Base-by-base conservation (phyloP, 2,113 vertebrate genomes). In the Micronycteris hirsuta region DNA sequence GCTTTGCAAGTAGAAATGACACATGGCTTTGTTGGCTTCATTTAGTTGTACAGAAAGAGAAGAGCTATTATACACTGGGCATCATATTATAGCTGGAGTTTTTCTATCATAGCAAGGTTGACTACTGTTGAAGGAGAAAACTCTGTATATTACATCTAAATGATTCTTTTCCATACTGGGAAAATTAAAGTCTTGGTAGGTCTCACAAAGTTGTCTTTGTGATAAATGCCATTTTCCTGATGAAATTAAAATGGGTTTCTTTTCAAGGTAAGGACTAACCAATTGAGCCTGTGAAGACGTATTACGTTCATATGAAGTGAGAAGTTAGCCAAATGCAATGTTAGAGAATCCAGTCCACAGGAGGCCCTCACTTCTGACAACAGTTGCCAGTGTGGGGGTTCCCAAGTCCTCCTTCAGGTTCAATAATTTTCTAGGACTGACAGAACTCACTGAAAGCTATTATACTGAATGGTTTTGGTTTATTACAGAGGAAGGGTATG, bases 101-200 rank as follows among this genome's bases (percentile, higher is more conserved):
- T 91, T 91, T 56, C 20, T 45, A 11, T 43, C 10, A 31, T 33
- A 80, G 2, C 33, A 56, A 71, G 82, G 11, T 65, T 85, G 76
- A 70, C 20, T 54, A 41, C 24, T 85, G 20, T 31, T 24, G 41
- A 77, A 47, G 74, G 38, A 84, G 20, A 73, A 94, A 92, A 88
- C 6, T n/a, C 38, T 58, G 1, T n/a, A 41, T 78, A 56, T 8
- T 76, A 24, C 10, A 56, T 41, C 45, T 31, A 26, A 65, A 70
- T 85, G 16, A 45, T 89, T 84, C 14, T 81, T 93, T 96, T 77
- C 28, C 1, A 6, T 93, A 49, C 83, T 14, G 22, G 11, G 15
- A 54, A 12, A 92, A 22, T 88, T 22, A 91, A 91, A 92, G 68
- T 70, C 45, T 73, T 96, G 49, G 47, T 86, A 82, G n/a, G 76